Evolutionary conservation across 2,797 vertebrate species (phyloP).

Genomic region (Garrulus glandarius): DNA sequence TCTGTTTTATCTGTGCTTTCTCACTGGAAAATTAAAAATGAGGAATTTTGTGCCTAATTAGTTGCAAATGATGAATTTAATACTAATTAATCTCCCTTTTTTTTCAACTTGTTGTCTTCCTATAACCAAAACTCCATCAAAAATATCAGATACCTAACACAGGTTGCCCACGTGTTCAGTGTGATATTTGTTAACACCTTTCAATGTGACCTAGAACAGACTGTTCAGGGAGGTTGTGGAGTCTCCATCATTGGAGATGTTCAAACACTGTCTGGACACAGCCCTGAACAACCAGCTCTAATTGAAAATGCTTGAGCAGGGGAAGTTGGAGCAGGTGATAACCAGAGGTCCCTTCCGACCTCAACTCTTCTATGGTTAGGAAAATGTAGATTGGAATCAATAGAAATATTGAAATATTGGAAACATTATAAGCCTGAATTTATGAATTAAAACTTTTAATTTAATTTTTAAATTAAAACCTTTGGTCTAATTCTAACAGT

Average conservation of each 20-base stretch:
- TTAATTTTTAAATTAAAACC: too few species aligned
- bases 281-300: background rate
- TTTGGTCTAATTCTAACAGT: too few species aligned
- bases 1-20: background rate
- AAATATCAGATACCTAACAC: background rate
- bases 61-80: background rate
- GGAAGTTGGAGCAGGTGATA: background rate
- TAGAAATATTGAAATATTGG: background rate
- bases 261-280: fast-evolving
- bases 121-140: background rate
- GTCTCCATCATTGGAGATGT: background rate
- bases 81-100: background rate
- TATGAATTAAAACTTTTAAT: too few species aligned
- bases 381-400: background rate
- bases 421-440: too few species aligned
- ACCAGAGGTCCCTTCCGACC: background rate
- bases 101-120: background rate
- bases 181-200: background rate
- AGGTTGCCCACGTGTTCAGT: too few species aligned
- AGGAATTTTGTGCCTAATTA: background rate
- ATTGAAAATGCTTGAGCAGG: background rate
- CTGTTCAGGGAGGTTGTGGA: background rate
- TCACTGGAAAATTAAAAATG: background rate
- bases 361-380: background rate
- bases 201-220: background rate